These are phyloP conservation scores for Coelopa pilipes DNA, from an alignment of 2,888 invertebrate species.

Conservation along the genomic window DNA sequence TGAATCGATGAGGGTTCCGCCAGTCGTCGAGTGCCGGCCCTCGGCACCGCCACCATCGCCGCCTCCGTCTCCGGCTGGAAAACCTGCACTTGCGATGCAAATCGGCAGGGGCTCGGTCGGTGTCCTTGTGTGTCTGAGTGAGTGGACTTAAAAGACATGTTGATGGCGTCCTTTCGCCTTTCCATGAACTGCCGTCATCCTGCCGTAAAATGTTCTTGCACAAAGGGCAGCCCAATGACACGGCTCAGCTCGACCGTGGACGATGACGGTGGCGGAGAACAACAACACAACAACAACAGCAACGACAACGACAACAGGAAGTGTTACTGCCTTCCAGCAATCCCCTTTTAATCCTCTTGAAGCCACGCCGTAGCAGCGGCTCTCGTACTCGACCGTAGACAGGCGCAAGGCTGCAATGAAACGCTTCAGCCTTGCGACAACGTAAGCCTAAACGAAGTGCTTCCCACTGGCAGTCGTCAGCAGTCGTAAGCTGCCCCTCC, in stretches of 20 bases:
- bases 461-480: no score
- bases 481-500: no score
- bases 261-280: no score
- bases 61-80: conserved; percentile 14
- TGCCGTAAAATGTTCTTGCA: conserved; percentile 9
- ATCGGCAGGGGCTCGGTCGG: not conserved
- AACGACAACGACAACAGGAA: no score
- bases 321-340: no score
- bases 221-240: no score
- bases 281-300: no score
- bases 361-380: no score
- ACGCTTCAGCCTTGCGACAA: conserved; percentile 11
- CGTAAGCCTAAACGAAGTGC: conserved; percentile 7
- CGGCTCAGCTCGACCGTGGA: no score
- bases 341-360: no score
- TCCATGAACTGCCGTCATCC: not conserved
- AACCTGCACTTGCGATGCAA: conserved; percentile 10
- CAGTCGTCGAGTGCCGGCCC: not conserved
- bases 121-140: not conserved
- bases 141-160: not conserved
- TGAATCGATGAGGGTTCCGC: not conserved
- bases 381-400: no score
- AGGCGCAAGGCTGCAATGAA: no score
- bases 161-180: not conserved
- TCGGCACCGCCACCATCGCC: not conserved